Evolutionary conservation across 2,797 vertebrate genomes (phyloP).

Genomic region (Eulemur albifrons): DNA sequence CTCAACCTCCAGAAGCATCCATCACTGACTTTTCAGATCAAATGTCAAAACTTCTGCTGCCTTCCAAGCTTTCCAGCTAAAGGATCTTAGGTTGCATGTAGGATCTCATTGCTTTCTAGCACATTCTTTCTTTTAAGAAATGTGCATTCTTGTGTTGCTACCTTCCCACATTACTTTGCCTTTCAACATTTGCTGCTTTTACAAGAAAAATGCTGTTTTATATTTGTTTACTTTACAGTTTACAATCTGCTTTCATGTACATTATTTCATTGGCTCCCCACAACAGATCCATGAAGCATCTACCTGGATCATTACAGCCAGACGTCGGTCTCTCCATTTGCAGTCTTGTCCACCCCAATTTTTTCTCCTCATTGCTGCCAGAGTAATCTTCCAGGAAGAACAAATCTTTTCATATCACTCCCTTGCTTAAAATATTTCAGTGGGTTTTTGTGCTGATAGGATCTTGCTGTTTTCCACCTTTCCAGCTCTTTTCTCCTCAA

Average conservation of each 20-base stretch:
- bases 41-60: not conserved
- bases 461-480: not conserved
- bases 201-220: not conserved
- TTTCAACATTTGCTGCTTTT: not conserved
- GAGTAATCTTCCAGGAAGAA: not conserved
- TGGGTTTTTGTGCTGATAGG: not conserved
- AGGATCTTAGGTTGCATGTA: not conserved
- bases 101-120: not conserved
- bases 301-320: not conserved
- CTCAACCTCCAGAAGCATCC: not conserved
- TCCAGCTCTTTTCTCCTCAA: not conserved
- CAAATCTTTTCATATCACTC: not conserved
- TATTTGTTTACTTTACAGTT: constrained; percentile 13
- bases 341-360: not conserved
- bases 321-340: not conserved
- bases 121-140: not conserved
- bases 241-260: not conserved
- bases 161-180: not conserved
- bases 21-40: not conserved
- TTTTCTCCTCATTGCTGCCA: not conserved
- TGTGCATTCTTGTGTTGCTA: not conserved
- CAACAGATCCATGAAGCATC: not conserved
- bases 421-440: not conserved
- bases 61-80: not conserved
- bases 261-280: not conserved